phyloP scores from a whole-genome alignment of 2,113 vertebrate species.

The Lipophrys pholis region DNA sequence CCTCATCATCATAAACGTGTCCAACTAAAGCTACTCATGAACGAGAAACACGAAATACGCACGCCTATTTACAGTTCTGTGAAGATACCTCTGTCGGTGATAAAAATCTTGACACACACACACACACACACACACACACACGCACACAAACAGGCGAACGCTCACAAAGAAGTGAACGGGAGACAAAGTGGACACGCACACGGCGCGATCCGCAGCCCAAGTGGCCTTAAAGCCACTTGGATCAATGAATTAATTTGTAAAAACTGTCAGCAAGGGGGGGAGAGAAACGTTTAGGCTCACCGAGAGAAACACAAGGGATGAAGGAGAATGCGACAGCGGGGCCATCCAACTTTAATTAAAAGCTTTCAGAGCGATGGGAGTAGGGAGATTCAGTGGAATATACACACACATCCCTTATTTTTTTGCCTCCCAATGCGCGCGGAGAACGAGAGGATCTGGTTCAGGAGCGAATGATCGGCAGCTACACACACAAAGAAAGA shows the following conservation, averaged over 20 bases:
- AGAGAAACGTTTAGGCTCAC: conserved; percentile 35
- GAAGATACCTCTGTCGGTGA: conserved; percentile 58
- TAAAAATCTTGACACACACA: conserved; percentile 37
- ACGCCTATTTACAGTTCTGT: conserved; percentile 62
- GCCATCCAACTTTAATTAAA: conserved; percentile 73
- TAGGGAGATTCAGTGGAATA: conserved; percentile 43
- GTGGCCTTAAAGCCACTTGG: conserved; percentile 53
- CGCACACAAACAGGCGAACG: conserved; percentile 3
- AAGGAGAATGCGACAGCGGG: conserved; percentile 38
- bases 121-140: neutral
- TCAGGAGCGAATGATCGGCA: conserved; percentile 56
- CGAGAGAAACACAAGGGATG: conserved; percentile 25
- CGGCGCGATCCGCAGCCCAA: conserved; percentile 31
- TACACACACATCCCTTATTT: conserved; percentile 14
- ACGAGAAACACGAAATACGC: conserved; percentile 65
- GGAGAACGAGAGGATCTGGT: conserved; percentile 48
- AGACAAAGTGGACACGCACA: conserved; percentile 12
- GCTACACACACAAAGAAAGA: conserved; percentile 35
- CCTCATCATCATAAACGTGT: conserved; percentile 70
- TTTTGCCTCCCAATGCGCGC: conserved; percentile 4
- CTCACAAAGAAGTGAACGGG: neutral
- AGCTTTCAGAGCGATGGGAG: conserved; percentile 56
- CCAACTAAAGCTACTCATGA: conserved; percentile 72
- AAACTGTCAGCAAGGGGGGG: conserved; percentile 53
- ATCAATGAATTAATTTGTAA: conserved; percentile 78